Evolutionary conservation across 2,888 invertebrate genomes (phyloP).

Genomic region (Platerodrilus igneus): DNA sequence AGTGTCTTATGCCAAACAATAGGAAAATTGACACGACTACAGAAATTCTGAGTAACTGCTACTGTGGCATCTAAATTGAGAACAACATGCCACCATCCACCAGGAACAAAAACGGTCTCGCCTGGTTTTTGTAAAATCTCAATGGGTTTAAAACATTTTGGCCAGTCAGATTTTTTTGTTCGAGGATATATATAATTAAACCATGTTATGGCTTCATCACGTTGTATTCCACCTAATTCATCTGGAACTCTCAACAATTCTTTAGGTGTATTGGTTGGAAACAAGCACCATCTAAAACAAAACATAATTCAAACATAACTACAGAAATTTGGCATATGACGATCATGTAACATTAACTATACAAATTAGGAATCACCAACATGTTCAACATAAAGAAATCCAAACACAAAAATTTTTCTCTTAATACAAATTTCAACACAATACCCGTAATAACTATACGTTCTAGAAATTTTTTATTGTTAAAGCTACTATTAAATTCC

Average conservation of each 20-base stretch:
- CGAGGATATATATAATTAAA: constrained; percentile 92
- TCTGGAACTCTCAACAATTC: constrained; percentile 89
- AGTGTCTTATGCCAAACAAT: constrained; percentile 98
- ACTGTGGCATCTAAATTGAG: constrained; percentile 93
- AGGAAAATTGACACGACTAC: constrained; percentile 92
- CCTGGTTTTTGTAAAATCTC: constrained; percentile 94
- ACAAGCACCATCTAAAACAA: constrained; percentile 91
- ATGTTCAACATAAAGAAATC: no score
- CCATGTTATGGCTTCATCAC: constrained; percentile 98
- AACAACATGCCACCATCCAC: constrained; percentile 99
- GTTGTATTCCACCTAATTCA: constrained; percentile 90
- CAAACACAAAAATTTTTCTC: no score
- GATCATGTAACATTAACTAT: no score
- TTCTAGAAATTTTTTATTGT: no score
- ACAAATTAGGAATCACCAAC: no score
- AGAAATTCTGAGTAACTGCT: constrained; percentile 98
- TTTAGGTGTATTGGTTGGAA: constrained; percentile 95
- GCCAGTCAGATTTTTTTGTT: constrained; percentile 86
- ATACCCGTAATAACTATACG: no score
- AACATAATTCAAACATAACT: no score
- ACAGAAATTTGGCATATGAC: neutral
- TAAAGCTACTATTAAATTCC: no score
- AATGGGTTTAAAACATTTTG: constrained; percentile 82
- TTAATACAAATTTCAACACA: no score
- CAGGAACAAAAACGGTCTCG: constrained; percentile 97